phyloP scores from a whole-genome alignment of 2,113 vertebrate species.

The Hemiprocne comata region DNA sequence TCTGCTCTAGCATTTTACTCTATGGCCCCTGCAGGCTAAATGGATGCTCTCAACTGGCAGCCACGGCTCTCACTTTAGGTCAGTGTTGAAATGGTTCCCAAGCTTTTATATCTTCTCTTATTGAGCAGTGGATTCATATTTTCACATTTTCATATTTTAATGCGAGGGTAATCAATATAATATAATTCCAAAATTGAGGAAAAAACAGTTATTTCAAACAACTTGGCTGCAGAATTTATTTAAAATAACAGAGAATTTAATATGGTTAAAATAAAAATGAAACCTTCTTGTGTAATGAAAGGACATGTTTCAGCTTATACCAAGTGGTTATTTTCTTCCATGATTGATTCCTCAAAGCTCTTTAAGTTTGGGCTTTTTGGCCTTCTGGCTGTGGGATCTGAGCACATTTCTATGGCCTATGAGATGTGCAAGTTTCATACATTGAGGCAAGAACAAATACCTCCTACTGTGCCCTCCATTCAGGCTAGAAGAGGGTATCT shows the following conservation, averaged over 20 bases:
- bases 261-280: neutral
- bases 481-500: neutral
- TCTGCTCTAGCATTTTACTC: neutral
- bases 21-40: neutral
- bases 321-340: neutral
- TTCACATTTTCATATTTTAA: neutral
- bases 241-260: neutral
- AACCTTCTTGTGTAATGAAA: neutral
- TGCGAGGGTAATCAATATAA: neutral
- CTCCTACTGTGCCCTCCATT: accelerated
- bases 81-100: neutral
- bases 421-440: neutral
- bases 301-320: neutral
- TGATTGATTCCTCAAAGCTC: neutral
- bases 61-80: neutral
- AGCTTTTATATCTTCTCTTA: neutral
- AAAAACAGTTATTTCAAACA: neutral
- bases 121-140: neutral
- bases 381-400: neutral
- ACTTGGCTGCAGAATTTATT: neutral
- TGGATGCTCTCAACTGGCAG: neutral
- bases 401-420: neutral
- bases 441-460: neutral
- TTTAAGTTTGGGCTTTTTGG: neutral
- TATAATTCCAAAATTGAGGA: neutral